These are phyloP conservation scores for Hydrotaea cyrtoneurina DNA, from an alignment of 2,888 invertebrate genomes.

Conservation along the genomic window DNA sequence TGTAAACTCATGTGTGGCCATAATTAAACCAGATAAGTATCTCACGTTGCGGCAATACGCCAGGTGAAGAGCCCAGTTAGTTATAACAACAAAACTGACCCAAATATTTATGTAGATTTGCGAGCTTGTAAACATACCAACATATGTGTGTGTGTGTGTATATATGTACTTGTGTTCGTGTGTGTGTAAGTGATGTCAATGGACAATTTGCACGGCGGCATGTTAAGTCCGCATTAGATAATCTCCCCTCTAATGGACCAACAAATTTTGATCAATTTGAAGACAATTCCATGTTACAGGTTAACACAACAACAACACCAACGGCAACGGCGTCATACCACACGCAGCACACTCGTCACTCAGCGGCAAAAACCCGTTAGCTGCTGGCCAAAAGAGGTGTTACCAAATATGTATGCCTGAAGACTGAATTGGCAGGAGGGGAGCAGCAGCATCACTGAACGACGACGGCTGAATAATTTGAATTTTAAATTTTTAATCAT, in stretches of 20 bases:
- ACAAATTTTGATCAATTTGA: too few species aligned
- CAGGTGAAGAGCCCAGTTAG: too few species aligned
- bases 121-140: too few species aligned
- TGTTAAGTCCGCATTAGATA: neutral
- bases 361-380: neutral
- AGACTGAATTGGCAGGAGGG: neutral
- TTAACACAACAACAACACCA: neutral
- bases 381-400: constrained; percentile 1
- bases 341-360: too few species aligned
- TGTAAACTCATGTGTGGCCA: too few species aligned
- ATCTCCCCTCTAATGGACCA: neutral
- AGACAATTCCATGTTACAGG: neutral
- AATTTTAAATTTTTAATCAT: constrained; percentile 41
- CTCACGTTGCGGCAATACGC: too few species aligned
- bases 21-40: too few species aligned
- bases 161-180: too few species aligned
- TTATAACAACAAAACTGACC: neutral
- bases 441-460: too few species aligned
- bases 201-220: neutral
- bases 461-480: neutral
- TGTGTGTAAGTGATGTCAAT: neutral
- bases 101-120: neutral
- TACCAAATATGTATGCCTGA: constrained; percentile 10
- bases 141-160: too few species aligned
- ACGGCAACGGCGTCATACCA: neutral